Evolutionary conservation across 2,797 vertebrate species (phyloP), one percentile per base, ranked within the genome.

Genomic region (Gobio occitaniae): DNA sequence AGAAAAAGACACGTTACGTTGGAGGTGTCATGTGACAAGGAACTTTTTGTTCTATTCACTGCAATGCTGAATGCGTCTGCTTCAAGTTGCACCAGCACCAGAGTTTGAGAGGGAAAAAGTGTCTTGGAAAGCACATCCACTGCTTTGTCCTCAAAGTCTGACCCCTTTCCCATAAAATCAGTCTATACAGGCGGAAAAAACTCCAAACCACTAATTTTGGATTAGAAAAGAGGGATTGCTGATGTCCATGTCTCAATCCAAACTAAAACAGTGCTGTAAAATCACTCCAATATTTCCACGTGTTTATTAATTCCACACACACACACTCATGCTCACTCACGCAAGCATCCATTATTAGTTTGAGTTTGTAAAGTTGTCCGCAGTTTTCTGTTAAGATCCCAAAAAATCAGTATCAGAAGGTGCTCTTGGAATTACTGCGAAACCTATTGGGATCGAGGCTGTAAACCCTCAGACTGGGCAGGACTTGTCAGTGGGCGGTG

Each of bases 401-500:
- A 38, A 44, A 32, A 12, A 41, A 11, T 68, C 68, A 75, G 25
- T 36, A 75, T 80, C 44, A 75, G 38, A 87, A 70, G 63, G 48
- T 19, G 77, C 56, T 86, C 19, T 65, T 90, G 88, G 77, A 85
- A 75, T 88, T 80, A 86, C 25, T 54, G 66, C 36, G 21, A 59
- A 80, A 70, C 38, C 81, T 83, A 86, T 80, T 91, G 82, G 16
- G 21, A 59, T 56, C 25, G 21, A 38, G 36, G 63, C 25, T 19
- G 79, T 70, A 5, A 74, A 80, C 11, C 47, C 88, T 97, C 94
- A 99, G 90, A 97, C 97, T 13, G 97, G 97, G 93, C 98, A 99
- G 78, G 97, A 98, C 93, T 99, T 99, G 94, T 99, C 98, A 0
- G 96, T 92, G 66, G 97, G 92, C 65, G 95, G 86, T 6, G 87